Percentiles rank a stretch among this genome's conserved stretches.
phyloP scores from a whole-genome alignment of 2,797 vertebrate species.

The Pseudochirops cupreus region DNA sequence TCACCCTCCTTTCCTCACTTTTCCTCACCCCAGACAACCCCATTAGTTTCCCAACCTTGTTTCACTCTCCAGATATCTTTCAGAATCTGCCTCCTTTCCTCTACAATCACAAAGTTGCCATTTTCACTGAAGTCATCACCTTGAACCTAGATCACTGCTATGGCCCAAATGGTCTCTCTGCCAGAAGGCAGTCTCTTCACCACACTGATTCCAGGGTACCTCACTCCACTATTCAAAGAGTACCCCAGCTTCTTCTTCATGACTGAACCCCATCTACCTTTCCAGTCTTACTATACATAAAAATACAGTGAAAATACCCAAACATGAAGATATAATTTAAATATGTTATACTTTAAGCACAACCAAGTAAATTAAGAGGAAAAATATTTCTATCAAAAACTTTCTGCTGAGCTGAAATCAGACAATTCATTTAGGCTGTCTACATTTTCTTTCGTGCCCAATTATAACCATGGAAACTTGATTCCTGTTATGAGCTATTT shows the following conservation, averaged over 20 bases:
- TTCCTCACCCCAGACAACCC: not conserved
- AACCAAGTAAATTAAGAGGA: not conserved
- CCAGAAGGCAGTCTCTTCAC: not conserved
- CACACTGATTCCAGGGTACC: not conserved
- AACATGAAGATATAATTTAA: not conserved
- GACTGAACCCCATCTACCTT: not conserved
- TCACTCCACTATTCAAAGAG: not conserved
- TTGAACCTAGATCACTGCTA: not conserved
- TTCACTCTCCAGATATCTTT: not conserved
- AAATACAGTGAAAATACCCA: not conserved
- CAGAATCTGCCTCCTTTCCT: not conserved
- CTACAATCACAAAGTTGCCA: not conserved
- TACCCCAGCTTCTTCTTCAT: not conserved
- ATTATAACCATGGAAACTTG: not conserved
- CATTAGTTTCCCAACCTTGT: not conserved
- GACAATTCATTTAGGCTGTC: not conserved
- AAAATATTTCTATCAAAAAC: not conserved
- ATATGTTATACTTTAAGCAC: not conserved
- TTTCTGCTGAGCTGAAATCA: not conserved
- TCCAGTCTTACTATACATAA: not conserved
- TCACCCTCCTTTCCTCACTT: not conserved
- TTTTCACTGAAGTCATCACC: not conserved
- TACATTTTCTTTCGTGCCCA: not conserved
- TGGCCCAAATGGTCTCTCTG: not conserved
- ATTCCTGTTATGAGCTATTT: not conserved